phyloP scores from a whole-genome alignment of 2,888 invertebrate genomes.

The Drosophila multiciliata region DNA sequence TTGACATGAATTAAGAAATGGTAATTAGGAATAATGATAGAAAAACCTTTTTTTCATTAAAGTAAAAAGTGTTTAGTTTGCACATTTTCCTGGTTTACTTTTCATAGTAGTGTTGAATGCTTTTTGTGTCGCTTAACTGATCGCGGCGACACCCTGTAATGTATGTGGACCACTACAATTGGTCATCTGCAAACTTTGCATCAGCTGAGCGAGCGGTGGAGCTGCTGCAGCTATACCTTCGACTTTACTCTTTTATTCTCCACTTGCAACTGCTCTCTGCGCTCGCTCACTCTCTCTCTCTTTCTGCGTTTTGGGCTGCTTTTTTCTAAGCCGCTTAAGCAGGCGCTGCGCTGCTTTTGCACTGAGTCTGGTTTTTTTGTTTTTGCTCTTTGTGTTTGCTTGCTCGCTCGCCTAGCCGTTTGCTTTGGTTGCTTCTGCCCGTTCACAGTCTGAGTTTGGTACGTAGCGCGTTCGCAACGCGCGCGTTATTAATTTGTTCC shows the following conservation, averaged over 20 bases:
- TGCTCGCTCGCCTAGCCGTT: constrained; percentile 29
- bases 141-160: background rate
- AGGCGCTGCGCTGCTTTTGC: constrained; percentile 45
- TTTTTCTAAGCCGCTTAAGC: constrained; percentile 57
- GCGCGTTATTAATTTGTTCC: constrained; percentile 47
- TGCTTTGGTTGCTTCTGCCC: constrained; percentile 19
- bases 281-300: constrained; percentile 5
- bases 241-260: constrained; percentile 9
- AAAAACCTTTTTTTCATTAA: background rate
- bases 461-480: constrained; percentile 74
- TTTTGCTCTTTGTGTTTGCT: constrained; percentile 31
- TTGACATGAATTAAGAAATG: background rate
- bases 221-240: background rate
- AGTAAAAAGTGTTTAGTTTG: background rate
- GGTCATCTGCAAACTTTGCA: constrained; percentile 24
- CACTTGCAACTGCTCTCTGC: background rate
- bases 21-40: background rate
- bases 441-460: constrained; percentile 68
- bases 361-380: constrained; percentile 37
- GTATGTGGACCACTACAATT: constrained; percentile 14
- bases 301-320: constrained; percentile 26
- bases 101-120: background rate
- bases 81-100: background rate
- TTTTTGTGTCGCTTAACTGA: background rate
- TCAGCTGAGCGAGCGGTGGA: constrained; percentile 45